Evolutionary conservation across 1,140 invertebrate species (phyloP).

Genomic region (Hylyphantes graminicola): DNA sequence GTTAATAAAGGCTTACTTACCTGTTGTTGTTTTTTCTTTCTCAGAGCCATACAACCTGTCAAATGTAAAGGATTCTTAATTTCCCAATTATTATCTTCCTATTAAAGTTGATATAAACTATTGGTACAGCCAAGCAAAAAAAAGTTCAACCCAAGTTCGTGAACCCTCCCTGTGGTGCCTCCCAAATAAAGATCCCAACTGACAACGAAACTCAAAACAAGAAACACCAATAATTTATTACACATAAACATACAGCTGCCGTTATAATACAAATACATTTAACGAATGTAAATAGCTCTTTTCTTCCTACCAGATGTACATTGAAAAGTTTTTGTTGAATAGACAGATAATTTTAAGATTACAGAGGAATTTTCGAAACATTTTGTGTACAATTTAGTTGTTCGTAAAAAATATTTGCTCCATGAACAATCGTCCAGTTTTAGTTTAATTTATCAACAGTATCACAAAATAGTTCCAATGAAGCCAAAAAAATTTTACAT

Average conservation of each 20-base stretch:
- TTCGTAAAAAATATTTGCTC: neutral
- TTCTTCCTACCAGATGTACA: neutral
- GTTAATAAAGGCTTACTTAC: too few relatives aligned
- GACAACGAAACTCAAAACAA: neutral
- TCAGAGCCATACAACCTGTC: too few relatives aligned
- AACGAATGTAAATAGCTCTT: slow-evolving; percentile 31
- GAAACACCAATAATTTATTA: slow-evolving; percentile 42
- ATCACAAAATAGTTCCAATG: slow-evolving; percentile 37
- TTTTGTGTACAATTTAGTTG: neutral
- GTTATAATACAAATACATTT: slow-evolving; percentile 20
- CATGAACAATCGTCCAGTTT: neutral
- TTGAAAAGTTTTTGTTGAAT: neutral
- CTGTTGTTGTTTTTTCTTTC: too few relatives aligned
- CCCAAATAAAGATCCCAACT: neutral
- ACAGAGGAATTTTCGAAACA: neutral
- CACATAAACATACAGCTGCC: slow-evolving; percentile 35
- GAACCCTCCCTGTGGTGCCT: too few relatives aligned
- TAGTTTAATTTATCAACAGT: slow-evolving; percentile 34
- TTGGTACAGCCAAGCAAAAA: too few relatives aligned
- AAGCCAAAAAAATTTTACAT: slow-evolving; percentile 5
- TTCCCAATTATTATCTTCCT: too few relatives aligned
- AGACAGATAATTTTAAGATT: neutral
- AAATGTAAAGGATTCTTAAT: too few relatives aligned
- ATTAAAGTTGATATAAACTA: too few relatives aligned
- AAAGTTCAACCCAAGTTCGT: too few relatives aligned